A percentile compares a stretch with the other conserved stretches of the same genome.
phyloP scores from a whole-genome alignment of 2,113 vertebrate species.

The Cynocephalus volans region DNA sequence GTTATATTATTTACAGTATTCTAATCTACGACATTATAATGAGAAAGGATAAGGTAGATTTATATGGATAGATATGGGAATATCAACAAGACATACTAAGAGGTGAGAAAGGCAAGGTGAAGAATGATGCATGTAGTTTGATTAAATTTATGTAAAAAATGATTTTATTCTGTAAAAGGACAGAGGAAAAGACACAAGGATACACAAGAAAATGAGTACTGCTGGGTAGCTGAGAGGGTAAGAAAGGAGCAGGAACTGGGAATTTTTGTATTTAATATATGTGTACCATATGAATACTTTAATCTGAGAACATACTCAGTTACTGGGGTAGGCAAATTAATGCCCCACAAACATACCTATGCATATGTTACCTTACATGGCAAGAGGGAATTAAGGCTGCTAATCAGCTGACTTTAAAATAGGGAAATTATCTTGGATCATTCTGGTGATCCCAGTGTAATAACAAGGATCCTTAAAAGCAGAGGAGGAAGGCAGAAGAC shows the following conservation, averaged over 20 bases:
- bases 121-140: neutral
- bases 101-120: neutral
- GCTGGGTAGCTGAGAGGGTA: neutral
- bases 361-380: neutral
- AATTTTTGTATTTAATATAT: neutral
- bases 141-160: neutral
- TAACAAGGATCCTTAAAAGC: neutral
- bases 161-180: neutral
- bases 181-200: no score
- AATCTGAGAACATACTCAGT: neutral
- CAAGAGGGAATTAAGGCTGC: no score
- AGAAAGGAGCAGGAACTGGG: no score
- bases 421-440: no score
- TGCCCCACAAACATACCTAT: neutral
- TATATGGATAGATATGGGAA: fast-evolving
- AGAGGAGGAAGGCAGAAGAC: neutral
- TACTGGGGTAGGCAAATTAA: neutral
- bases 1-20: neutral
- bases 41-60: neutral
- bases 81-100: neutral
- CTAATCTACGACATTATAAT: neutral
- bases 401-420: neutral
- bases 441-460: fast-evolving
- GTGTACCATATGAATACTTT: neutral
- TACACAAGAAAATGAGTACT: neutral